Evolutionary conservation across 1,140 invertebrate species (phyloP), one percentile per base, ranked within the genome.

Genomic region (Drosophila nannoptera): DNA sequence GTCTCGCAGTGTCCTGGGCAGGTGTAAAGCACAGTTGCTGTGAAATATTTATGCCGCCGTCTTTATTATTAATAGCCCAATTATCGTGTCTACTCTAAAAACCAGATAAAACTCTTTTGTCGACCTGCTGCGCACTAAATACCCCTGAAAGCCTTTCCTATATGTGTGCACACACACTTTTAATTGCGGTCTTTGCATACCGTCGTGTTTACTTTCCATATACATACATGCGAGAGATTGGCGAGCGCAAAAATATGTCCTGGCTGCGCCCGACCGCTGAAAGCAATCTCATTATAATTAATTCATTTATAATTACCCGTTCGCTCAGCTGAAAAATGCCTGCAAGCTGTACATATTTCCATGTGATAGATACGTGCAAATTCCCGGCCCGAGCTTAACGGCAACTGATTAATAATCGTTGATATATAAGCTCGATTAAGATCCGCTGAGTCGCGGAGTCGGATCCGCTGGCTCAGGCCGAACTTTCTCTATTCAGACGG

Each of bases 21-120:
- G 80, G 80, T 84, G 80, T 50, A 73, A 84, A 69, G 22, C 36
- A 35, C 54, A 53, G 22, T 4, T 22, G 22, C 32, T 54, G 32
- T 48, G 5, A 45, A 42, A 54, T 12, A 46, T 31, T 43, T 43
- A 43, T 14, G 14, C 14, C 40, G 7, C 40, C 12, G 12, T 4
- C 7, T 43, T 43, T 14, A 43, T 43, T 43, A 43, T 43, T 14
- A 43, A 43, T 14, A 16, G 14, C n/a, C 40, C 3, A 43, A 43
- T 43, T 43, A 43, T 14, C 40, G 40, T 3, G 40, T 14, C 12
- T 7, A 43, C 40, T 43, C 40, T 43, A 43, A 43, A 42, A 40
- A 14, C 5, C 5, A 43, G n/a, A 42, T 14, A 43, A 14, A 43
- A 43, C 40, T 16, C 12, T 9, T 43, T 43, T 43, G 14, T 43